Evolutionary conservation across 2,113 vertebrate genomes (phyloP), one percentile per base, ranked within the genome.

Genomic region (Cynoglossus semilaevis): DNA sequence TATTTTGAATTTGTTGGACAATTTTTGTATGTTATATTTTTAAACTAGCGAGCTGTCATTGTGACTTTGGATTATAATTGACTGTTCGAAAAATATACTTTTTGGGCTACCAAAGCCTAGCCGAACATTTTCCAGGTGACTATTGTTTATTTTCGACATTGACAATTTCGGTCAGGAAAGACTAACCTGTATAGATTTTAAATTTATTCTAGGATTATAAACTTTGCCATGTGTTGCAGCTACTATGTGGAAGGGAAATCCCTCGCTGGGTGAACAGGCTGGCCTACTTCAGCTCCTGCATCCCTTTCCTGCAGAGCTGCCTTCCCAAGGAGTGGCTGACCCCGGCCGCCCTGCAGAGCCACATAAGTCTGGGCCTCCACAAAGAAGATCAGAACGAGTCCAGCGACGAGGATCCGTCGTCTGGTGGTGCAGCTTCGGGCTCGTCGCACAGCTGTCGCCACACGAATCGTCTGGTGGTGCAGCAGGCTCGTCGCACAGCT

Each of bases 291-390:
- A 96, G 94, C 87, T 97, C 94, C 0, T 97, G 95, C 77, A 92
- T 96, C 80, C 95, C 95, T 11, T 95, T 96, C 76, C 93, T 97
- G 61, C 95, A 95, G 91, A 96, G 94, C 85, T 96, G 94, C 77
- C 91, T 95, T 5, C 95, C 94, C 11, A 94, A 88, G 89, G 94
- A 97, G 89, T 96, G 95, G 94, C 67, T 97, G 29, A 97, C 93
- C 15, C 94, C 95, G 2, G 95, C 95, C 2, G 95, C 94, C 54
- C 90, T 96, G 77, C 94, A 96, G 88, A 96, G 86, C 89, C 94
- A 95, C 85, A 94, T 96, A 88, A 95, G 91, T 88, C 91, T 94
- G 7, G 94, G 93, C 46, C 92, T 96, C 37, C 93, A 92, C 68
- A 93, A 91, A 63, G 94, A 96, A 50, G 92, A 94, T 63, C 93